These are phyloP conservation scores for Vireo altiloquus DNA, from an alignment of 2,113 vertebrate genomes.

Conservation along the genomic window DNA sequence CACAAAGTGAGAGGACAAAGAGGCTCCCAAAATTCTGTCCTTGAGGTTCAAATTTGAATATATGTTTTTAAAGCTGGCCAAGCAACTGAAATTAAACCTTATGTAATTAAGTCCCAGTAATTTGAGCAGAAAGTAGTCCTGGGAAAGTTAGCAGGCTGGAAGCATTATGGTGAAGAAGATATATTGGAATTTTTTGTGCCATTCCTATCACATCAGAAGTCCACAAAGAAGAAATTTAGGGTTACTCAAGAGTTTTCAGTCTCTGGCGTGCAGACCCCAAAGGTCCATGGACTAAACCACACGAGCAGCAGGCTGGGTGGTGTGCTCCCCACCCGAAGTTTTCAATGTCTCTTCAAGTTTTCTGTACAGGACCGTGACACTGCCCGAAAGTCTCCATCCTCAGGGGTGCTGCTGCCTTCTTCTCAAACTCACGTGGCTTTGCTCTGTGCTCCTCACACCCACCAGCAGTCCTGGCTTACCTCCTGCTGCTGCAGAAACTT, in stretches of 20 bases:
- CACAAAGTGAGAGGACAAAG: conserved; percentile 20
- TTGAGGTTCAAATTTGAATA: conserved; percentile 52
- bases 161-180: background rate
- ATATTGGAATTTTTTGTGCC: background rate
- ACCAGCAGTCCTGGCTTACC: conserved; percentile 58
- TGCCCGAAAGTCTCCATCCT: conserved; percentile 4
- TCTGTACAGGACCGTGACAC: background rate
- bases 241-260: conserved; percentile 8
- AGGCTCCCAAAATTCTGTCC: conserved; percentile 44
- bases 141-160: conserved; percentile 45
- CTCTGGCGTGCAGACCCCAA: background rate
- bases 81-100: conserved; percentile 37
- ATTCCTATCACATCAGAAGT: background rate
- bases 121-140: conserved; percentile 41
- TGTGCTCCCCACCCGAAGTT: background rate
- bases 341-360: background rate
- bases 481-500: conserved; percentile 60
- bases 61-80: conserved; percentile 17
- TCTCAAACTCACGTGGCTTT: background rate
- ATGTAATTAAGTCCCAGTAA: conserved; percentile 46
- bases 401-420: background rate
- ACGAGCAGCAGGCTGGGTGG: background rate
- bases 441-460: conserved; percentile 6
- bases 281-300: background rate
- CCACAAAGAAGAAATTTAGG: background rate